phyloP scores from a whole-genome alignment of 2,113 vertebrate species.

The Sceloporus undulatus region DNA sequence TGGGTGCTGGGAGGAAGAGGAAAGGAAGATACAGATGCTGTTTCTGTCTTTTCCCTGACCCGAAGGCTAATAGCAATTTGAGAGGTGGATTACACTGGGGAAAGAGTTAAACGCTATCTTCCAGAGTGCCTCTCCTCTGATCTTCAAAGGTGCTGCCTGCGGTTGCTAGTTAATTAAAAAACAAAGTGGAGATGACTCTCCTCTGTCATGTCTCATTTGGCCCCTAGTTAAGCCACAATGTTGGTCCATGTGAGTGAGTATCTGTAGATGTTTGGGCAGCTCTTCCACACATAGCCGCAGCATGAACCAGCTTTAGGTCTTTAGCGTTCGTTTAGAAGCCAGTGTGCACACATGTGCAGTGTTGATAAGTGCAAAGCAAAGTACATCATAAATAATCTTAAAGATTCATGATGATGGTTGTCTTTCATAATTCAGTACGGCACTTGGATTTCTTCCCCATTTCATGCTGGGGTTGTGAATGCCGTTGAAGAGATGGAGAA shows the following conservation, averaged over 20 bases:
- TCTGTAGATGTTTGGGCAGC: background rate
- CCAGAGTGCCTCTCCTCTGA: background rate
- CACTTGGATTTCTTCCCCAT: background rate
- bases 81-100: background rate
- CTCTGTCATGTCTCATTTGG: background rate
- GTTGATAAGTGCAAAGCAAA: constrained; percentile 21
- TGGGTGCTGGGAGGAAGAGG: background rate
- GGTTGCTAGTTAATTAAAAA: constrained; percentile 1
- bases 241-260: background rate
- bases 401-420: constrained; percentile 29
- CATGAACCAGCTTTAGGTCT: background rate
- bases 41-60: background rate
- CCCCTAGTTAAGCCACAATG: background rate
- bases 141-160: background rate
- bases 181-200: background rate
- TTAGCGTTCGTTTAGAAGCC: background rate
- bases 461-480: constrained; percentile 1
- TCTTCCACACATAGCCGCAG: background rate
- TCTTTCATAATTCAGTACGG: constrained; percentile 17
- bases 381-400: constrained; percentile 34
- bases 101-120: constrained; percentile 13
- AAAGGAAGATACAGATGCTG: background rate
- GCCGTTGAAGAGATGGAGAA: background rate
- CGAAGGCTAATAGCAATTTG: background rate
- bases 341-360: background rate